Conservation (phyloP, 2,797 vertebrate species). For the Syngnathus acus region DNA sequence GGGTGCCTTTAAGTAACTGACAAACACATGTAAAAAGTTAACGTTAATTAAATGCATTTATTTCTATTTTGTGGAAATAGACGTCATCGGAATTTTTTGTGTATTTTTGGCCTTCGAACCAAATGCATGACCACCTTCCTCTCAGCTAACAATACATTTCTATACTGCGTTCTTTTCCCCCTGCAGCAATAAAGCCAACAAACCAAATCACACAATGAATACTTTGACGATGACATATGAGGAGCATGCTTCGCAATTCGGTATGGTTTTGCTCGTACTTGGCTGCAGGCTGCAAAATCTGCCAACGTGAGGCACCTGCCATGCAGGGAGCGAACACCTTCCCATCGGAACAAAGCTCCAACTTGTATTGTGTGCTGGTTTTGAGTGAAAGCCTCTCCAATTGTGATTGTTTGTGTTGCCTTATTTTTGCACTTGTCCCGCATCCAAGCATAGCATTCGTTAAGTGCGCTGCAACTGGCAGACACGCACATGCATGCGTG, state of each 20-base stretch:
- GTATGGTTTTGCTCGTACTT: neutral
- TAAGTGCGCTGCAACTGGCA: conserved; percentile 43
- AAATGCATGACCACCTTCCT: too few relatives aligned
- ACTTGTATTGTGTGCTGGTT: neutral
- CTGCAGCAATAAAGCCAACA: neutral
- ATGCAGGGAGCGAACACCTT: neutral
- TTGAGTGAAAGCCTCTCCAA: conserved; percentile 22
- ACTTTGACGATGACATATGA: neutral
- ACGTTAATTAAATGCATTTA: too few relatives aligned
- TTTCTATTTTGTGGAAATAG: too few relatives aligned
- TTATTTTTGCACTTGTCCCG: conserved; percentile 61
- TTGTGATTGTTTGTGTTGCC: conserved; percentile 27
- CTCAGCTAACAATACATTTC: neutral
- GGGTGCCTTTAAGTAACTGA: too few relatives aligned
- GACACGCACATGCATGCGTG: conserved; percentile 19
- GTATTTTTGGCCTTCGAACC: too few relatives aligned
- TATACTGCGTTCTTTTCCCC: neutral
- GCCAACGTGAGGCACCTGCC: neutral
- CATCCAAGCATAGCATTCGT: conserved; percentile 67
- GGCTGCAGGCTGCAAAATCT: neutral
- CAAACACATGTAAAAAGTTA: too few relatives aligned
- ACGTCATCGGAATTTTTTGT: neutral
- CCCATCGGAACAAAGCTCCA: neutral
- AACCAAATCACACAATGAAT: neutral
- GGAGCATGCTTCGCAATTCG: neutral